Evolutionary conservation across 1,140 invertebrate genomes (phyloP).

Genomic region (Drosophila novamexicana): DNA sequence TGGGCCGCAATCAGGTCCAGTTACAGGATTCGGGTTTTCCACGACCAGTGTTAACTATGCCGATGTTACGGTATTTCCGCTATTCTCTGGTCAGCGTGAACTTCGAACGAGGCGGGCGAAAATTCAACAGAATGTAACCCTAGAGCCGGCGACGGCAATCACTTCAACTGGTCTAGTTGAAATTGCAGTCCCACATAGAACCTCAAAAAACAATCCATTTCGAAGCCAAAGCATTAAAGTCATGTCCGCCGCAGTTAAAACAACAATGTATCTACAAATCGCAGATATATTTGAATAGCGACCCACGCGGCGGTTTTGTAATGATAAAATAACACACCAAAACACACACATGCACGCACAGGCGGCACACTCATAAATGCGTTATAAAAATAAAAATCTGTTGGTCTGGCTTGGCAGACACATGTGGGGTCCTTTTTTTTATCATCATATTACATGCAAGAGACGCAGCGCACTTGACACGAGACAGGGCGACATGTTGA

Average conservation of each 20-base stretch:
- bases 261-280: constrained; percentile 20
- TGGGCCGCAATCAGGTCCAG: constrained; percentile 50
- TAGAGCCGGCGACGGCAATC: constrained; percentile 22
- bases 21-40: constrained; percentile 57
- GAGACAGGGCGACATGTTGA: constrained; percentile 65
- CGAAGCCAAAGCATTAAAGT: constrained; percentile 1
- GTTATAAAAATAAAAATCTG: constrained; percentile 8
- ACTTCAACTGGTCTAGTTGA: constrained; percentile 32
- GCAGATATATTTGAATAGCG: constrained; percentile 36
- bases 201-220: background rate
- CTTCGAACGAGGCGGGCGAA: constrained; percentile 72
- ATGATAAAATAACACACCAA: constrained; percentile 73
- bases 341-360: constrained; percentile 3
- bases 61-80: constrained; percentile 75
- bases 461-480: constrained; percentile 60
- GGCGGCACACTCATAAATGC: constrained; percentile 20
- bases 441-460: constrained; percentile 64
- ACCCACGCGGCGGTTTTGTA: constrained; percentile 63
- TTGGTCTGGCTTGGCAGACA: constrained; percentile 15
- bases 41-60: constrained; percentile 43
- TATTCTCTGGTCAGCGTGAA: constrained; percentile 49
- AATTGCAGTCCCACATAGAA: background rate
- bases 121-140: constrained; percentile 68
- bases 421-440: constrained; percentile 71
- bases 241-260: constrained; percentile 44